These are phyloP conservation scores for Drosophila hydei DNA, from an alignment of 1,140 invertebrate genomes.

Conservation along the genomic window DNA sequence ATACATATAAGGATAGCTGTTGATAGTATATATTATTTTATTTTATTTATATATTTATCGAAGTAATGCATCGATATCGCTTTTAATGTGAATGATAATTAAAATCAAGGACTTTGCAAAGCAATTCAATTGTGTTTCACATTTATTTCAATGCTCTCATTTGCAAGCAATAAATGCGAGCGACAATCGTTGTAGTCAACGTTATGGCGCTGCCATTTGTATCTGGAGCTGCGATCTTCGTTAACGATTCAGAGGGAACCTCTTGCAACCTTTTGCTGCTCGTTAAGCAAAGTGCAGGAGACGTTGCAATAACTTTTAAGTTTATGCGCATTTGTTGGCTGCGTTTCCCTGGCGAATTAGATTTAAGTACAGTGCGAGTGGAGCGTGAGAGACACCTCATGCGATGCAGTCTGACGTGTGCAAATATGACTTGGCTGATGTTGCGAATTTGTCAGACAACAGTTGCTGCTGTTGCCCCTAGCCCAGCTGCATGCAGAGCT, in stretches of 20 bases:
- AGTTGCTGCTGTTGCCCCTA: not conserved
- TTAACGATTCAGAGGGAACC: not conserved
- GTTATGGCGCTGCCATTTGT: slow-evolving; percentile 8
- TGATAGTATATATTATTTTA: too few relatives aligned
- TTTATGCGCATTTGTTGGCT: slow-evolving; percentile 56
- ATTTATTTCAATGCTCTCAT: slow-evolving; percentile 10
- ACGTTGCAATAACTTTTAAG: slow-evolving; percentile 56
- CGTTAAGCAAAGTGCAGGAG: slow-evolving; percentile 55
- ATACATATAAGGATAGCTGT: too few relatives aligned
- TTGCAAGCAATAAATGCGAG: slow-evolving; percentile 16
- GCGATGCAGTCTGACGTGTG: slow-evolving; percentile 40
- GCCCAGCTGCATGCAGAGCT: not conserved
- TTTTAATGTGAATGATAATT: not conserved
- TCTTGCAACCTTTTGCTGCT: slow-evolving; percentile 39
- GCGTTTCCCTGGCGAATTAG: slow-evolving; percentile 60
- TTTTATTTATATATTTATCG: too few relatives aligned
- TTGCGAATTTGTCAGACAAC: slow-evolving; percentile 44
- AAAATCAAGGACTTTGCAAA: not conserved
- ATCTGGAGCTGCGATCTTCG: slow-evolving; percentile 13
- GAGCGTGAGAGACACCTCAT: slow-evolving; percentile 2
- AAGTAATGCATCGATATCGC: too few relatives aligned
- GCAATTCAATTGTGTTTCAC: slow-evolving; percentile 3
- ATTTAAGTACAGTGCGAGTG: slow-evolving; percentile 32
- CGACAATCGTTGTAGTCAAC: slow-evolving; percentile 16
- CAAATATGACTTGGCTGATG: slow-evolving; percentile 48